A percentile compares a stretch with the other conserved stretches of the same genome.
Evolutionary conservation across 2,113 vertebrate genomes (phyloP).

Genomic region (Eublepharis macularius): DNA sequence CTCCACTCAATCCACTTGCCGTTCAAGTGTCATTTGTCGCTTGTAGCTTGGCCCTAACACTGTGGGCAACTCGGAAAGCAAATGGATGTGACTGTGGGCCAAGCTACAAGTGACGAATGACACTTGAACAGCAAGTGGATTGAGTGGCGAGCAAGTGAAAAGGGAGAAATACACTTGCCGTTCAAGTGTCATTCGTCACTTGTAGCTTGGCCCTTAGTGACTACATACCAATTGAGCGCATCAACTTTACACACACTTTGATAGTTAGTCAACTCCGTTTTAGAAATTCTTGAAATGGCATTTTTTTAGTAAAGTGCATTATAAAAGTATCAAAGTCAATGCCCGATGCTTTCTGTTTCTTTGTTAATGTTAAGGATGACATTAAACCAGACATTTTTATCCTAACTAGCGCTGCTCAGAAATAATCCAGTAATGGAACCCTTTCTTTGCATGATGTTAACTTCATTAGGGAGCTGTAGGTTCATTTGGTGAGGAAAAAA

Average conservation of each 20-base stretch:
- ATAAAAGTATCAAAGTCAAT: background rate
- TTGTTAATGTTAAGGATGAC: conserved; percentile 25
- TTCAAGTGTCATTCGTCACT: too few species aligned
- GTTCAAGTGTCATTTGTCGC: too few species aligned
- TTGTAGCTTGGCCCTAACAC: too few species aligned
- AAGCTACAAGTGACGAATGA: too few species aligned
- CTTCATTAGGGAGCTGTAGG: conserved; percentile 12
- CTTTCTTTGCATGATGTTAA: background rate
- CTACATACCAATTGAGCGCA: background rate
- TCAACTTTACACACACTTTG: background rate
- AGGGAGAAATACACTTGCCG: too few species aligned
- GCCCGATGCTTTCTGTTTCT: background rate
- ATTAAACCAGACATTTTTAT: conserved; percentile 34
- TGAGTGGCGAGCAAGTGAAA: too few species aligned
- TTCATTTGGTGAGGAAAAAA: conserved; percentile 34
- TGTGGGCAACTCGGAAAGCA: conserved; percentile 32
- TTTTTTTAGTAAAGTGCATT: conserved; percentile 15
- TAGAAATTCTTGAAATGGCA: conserved; percentile 24
- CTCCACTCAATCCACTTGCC: too few species aligned
- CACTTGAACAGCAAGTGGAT: too few species aligned
- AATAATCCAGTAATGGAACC: conserved; percentile 18
- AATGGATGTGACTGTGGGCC: background rate
- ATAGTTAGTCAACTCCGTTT: background rate
- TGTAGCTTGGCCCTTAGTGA: too few species aligned
- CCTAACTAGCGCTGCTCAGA: conserved; percentile 45